Conservation (phyloP, 2,113 vertebrate species). For the Talpa occidentalis region DNA sequence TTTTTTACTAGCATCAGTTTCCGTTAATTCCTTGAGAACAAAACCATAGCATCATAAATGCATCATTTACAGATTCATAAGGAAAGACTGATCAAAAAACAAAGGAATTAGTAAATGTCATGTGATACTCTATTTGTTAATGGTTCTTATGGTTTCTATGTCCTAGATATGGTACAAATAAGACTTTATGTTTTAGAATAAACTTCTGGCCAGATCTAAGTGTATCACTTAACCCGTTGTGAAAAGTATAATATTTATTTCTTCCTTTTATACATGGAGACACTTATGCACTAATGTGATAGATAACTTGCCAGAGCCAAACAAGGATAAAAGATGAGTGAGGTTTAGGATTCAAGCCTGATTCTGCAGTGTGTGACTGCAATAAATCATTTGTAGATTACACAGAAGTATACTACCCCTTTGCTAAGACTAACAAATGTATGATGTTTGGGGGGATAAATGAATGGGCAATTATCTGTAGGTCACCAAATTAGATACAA, state of each 20-base stretch:
- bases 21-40: background rate
- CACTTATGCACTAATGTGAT: background rate
- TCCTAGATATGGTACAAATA: too few species aligned
- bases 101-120: background rate
- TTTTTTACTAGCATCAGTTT: background rate
- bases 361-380: rapidly evolving
- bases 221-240: background rate
- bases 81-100: background rate
- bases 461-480: background rate
- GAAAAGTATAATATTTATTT: background rate
- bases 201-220: background rate
- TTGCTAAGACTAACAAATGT: background rate
- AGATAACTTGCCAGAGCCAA: background rate
- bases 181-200: too few species aligned
- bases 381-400: background rate
- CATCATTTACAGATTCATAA: background rate
- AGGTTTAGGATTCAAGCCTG: background rate
- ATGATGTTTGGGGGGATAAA: background rate
- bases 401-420: background rate
- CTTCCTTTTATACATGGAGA: background rate
- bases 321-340: background rate
- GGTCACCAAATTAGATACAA: background rate
- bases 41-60: background rate
- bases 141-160: background rate
- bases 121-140: background rate